Evolutionary conservation across 2,888 invertebrate species (phyloP).

Genomic region (Cheilosia scutellata): DNA sequence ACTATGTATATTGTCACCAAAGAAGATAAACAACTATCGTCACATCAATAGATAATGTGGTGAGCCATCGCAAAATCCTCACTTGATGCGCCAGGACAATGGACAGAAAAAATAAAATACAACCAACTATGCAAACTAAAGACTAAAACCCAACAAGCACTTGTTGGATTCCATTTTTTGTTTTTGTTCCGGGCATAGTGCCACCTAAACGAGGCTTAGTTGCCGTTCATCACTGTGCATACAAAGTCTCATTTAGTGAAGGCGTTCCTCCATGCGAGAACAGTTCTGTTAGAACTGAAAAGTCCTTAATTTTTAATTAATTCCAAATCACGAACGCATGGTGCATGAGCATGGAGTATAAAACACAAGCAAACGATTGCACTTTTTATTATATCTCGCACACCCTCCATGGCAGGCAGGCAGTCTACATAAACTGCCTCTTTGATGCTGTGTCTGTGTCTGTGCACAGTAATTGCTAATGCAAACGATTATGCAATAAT

Average conservation of each 20-base stretch:
- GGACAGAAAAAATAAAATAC: slow-evolving; percentile 1
- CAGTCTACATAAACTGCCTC: background rate
- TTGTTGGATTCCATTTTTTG: slow-evolving; percentile 43
- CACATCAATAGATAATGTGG: slow-evolving; percentile 60
- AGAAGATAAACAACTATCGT: slow-evolving; percentile 62
- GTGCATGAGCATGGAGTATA: slow-evolving; percentile 6
- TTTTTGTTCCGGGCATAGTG: slow-evolving; percentile 24
- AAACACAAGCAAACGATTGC: slow-evolving; percentile 45
- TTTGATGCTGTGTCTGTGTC: background rate
- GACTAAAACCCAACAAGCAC: slow-evolving; percentile 17
- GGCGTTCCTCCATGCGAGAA: slow-evolving; percentile 7
- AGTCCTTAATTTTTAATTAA: slow-evolving; percentile 59
- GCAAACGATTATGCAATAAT: slow-evolving; percentile 57
- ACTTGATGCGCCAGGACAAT: slow-evolving; percentile 44
- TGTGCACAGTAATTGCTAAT: slow-evolving; percentile 41
- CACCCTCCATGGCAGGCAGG: background rate
- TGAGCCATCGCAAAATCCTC: slow-evolving; percentile 26
- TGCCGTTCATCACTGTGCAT: slow-evolving; percentile 21
- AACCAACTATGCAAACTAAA: background rate
- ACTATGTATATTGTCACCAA: slow-evolving; percentile 33
- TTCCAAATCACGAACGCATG: slow-evolving; percentile 33
- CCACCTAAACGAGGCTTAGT: slow-evolving; percentile 44
- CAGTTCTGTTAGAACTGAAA: background rate
- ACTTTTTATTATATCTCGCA: slow-evolving; percentile 41
- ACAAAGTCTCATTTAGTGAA: slow-evolving; percentile 28